Conservation (phyloP, 2,797 vertebrate genomes). For the Gephyroberyx darwinii region DNA sequence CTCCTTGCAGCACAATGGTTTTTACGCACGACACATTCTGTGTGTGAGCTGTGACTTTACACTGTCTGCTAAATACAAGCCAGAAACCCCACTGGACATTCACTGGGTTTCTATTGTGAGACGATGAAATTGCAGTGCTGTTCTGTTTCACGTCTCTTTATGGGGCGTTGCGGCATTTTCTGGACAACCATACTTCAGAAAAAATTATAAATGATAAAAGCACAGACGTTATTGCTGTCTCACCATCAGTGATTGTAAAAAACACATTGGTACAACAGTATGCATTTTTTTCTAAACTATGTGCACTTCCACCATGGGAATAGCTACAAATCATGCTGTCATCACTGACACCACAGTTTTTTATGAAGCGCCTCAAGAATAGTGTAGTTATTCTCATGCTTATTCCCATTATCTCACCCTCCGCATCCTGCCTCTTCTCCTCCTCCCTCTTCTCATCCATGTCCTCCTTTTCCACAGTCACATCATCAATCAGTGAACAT, state of each 20-base stretch:
- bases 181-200: slow-evolving; percentile 35
- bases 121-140: slow-evolving; percentile 41
- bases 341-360: not conserved
- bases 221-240: slow-evolving; percentile 17
- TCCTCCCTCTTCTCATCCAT: not conserved
- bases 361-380: not conserved
- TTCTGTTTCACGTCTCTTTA: slow-evolving; percentile 55
- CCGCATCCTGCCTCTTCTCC: not conserved
- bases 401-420: not conserved
- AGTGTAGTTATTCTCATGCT: not conserved
- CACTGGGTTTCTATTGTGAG: slow-evolving; percentile 45
- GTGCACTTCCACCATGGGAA: not conserved
- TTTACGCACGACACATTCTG: slow-evolving; percentile 57
- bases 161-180: slow-evolving; percentile 17
- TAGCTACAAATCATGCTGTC: not conserved
- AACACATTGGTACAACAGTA: not conserved
- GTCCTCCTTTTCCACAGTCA: not conserved
- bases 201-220: slow-evolving; percentile 21
- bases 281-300: not conserved
- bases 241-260: slow-evolving; percentile 3
- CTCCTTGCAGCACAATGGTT: slow-evolving; percentile 56
- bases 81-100: slow-evolving; percentile 53
- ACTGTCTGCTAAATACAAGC: slow-evolving; percentile 63
- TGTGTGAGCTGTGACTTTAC: slow-evolving; percentile 53
- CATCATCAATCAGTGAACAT: slow-evolving; percentile 12